Evolutionary conservation across 2,888 invertebrate genomes (phyloP).

Genomic region (Anagyrus pseudococci): DNA sequence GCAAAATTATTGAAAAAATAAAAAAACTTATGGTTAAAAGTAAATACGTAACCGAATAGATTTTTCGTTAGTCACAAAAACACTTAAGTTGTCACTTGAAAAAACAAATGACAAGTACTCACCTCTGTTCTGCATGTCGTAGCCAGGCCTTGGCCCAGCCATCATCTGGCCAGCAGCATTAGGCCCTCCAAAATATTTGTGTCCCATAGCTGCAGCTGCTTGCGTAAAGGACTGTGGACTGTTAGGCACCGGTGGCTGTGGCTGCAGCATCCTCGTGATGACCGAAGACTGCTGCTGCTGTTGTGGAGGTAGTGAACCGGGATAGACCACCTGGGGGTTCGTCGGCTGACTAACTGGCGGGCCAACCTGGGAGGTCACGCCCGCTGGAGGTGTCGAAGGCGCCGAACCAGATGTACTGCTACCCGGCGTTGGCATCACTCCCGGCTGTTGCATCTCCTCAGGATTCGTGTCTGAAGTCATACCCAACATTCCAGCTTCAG

Average conservation of each 20-base stretch:
- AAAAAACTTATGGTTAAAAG: too few relatives aligned
- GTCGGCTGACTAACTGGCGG: conserved; percentile 49
- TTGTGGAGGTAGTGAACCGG: conserved; percentile 56
- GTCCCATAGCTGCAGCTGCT: conserved; percentile 60
- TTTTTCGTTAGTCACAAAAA: too few relatives aligned
- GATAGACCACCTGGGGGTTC: conserved; percentile 50
- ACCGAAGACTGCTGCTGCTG: conserved; percentile 64
- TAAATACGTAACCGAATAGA: too few relatives aligned
- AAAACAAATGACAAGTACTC: neutral
- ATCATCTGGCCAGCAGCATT: conserved; percentile 46
- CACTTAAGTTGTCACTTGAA: too few relatives aligned
- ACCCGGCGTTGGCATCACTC: conserved; percentile 54
- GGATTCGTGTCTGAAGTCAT: conserved; percentile 49
- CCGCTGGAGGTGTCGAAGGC: conserved; percentile 55
- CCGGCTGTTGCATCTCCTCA: conserved; percentile 45
- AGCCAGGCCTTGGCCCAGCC: conserved; percentile 52
- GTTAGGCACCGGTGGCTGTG: conserved; percentile 56
- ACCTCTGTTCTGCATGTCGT: conserved; percentile 55
- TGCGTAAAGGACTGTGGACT: conserved; percentile 58
- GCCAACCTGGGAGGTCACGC: conserved; percentile 49
- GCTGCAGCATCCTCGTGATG: conserved; percentile 70
- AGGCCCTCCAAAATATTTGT: conserved; percentile 59
- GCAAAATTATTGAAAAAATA: too few relatives aligned
- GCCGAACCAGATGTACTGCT: conserved; percentile 60
- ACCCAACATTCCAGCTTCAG: conserved; percentile 54